Conservation (phyloP, 2,888 invertebrate genomes). For the Pyrocoelia pectoralis region DNA sequence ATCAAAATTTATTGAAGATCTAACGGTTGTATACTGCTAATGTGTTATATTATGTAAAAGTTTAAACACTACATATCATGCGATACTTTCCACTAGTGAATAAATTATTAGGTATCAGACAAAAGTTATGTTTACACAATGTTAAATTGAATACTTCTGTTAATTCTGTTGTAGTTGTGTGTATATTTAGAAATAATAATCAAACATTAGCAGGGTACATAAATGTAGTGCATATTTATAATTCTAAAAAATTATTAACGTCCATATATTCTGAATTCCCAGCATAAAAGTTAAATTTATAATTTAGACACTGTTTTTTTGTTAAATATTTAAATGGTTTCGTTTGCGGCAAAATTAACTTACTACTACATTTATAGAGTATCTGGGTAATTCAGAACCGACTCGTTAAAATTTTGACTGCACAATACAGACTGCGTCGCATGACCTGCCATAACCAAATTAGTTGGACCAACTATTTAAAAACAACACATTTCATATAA, state of each 20-base stretch:
- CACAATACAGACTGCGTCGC: slow-evolving; percentile 46
- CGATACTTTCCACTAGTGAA: slow-evolving; percentile 24
- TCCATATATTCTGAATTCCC: slow-evolving; percentile 51
- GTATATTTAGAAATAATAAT: slow-evolving; percentile 26
- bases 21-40: slow-evolving; percentile 31
- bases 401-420: slow-evolving; percentile 51
- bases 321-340: neutral
- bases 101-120: slow-evolving; percentile 8
- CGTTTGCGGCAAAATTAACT: neutral
- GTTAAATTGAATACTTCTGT: neutral
- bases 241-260: slow-evolving; percentile 46
- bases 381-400: slow-evolving; percentile 48
- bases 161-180: slow-evolving; percentile 11
- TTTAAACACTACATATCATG: slow-evolving; percentile 25
- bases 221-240: slow-evolving; percentile 47
- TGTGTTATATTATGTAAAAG: slow-evolving; percentile 23
- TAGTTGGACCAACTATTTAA: slow-evolving; percentile 54
- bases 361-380: slow-evolving; percentile 10
- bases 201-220: slow-evolving; percentile 56
- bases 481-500: slow-evolving; percentile 51
- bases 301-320: neutral
- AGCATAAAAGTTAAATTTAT: slow-evolving; percentile 15
- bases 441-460: slow-evolving; percentile 54
- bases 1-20: slow-evolving; percentile 14
- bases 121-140: neutral